Percentiles rank a stretch among this genome's conserved stretches.
Evolutionary conservation across 2,797 vertebrate species (phyloP).

Genomic region (Hylomyscus alleni): DNA sequence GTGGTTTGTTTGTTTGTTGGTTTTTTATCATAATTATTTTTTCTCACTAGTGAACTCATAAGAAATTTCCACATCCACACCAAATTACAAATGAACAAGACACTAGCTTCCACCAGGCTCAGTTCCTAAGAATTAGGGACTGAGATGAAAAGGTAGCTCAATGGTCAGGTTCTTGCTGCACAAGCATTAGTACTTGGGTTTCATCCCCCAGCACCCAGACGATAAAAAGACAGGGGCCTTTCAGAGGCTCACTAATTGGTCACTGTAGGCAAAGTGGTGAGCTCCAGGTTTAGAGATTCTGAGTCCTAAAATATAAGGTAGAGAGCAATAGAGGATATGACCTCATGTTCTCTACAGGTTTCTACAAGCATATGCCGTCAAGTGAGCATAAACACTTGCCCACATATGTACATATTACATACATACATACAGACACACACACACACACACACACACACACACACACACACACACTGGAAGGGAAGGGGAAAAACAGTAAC

Average conservation of each 20-base stretch:
- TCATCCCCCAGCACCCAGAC: background rate
- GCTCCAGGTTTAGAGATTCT: background rate
- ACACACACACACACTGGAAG: background rate
- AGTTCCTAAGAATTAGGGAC: background rate
- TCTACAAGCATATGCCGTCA: background rate
- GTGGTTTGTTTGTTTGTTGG: background rate
- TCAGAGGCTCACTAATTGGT: background rate
- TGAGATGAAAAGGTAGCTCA: background rate
- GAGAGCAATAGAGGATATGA: too few relatives aligned
- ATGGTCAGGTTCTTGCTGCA: background rate
- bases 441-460: background rate
- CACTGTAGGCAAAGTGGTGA: background rate
- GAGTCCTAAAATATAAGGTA: too few relatives aligned
- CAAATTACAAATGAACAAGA: background rate
- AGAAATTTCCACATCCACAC: background rate
- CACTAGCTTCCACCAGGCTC: background rate
- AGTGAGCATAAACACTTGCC: background rate
- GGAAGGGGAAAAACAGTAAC: background rate
- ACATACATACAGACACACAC: background rate
- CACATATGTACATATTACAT: background rate
- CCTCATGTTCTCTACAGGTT: background rate
- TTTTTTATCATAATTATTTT: background rate
- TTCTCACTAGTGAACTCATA: background rate
- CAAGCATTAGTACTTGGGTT: background rate
- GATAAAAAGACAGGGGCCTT: background rate